Base-by-base conservation (phyloP, 2,888 invertebrate genomes). In the Gisinianus flammeolus region DNA sequence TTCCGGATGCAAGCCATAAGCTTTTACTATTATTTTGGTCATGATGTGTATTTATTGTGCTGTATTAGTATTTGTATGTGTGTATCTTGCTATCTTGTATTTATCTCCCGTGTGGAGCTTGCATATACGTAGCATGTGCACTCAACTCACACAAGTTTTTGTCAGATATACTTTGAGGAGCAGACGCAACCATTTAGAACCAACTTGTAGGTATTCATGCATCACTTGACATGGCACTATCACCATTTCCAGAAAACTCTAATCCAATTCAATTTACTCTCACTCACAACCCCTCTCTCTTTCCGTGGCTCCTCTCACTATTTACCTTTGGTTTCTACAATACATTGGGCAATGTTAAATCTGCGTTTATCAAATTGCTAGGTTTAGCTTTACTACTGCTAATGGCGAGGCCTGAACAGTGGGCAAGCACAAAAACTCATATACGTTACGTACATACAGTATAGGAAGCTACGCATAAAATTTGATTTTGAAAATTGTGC, bases 181-280 rank as follows among this genome's bases (percentile, higher is more conserved):
- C 16, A 31, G 35, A 74, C 52, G 66, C 74, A 74, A 66, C 74
- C 44, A 64, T 74, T 64, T 67, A 74, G 74, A 74, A 74, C 74
- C 54, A 35, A 74, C 74, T 62, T 30, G 44, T 58, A 67, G 28
- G 66, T 52, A 66, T 74, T 74, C 74, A 74, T 74, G 74, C 66
- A 35, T 74, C 66, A 74, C 74, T 74, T 66, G 74, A 74, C 72
- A 56, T 54, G 58, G 56, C 72, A 31, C 22, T 8, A 26, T 26
- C 62, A 44, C 2, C 44, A 2, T 44, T 6, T 6, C 44, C 16
- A 52, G 16, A 44, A 44, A 44, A 12, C 2, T 44, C 12, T 44
- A 44, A 44, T 26, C 22, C 62, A 62, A 22, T 62, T 62, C 26
- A 62, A 26, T 62, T 62, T n/a, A 62, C 26, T 62, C 22, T 62